Evolutionary conservation across 2,113 vertebrate genomes (phyloP), one percentile per base, ranked within the genome.

Genomic region (Potamarius usumacintae): DNA sequence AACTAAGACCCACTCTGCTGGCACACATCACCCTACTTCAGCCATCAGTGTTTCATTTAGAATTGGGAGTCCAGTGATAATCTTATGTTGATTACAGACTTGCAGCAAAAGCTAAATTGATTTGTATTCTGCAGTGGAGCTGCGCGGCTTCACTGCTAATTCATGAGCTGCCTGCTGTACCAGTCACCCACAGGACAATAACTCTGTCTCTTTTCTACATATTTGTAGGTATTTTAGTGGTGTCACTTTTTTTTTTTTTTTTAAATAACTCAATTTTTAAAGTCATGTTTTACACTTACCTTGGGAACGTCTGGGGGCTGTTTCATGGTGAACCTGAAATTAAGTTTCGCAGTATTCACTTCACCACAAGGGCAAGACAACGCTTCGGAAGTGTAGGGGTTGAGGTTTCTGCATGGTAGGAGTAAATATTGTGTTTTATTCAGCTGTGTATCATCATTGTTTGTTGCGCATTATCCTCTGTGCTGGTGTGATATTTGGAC

Each of bases 91-190:
- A 83, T 87, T 83, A 72, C 27, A 83, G 80, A 87, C 60, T 42
- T 88, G 89, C 85, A 77, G 65, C 50, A 30, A 71, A 83, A 7
- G 48, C 50, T 30, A 55, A 82, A 90, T 89, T 85, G 87, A 90
- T 90, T 88, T 88, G 87, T 85, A 88, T 90, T 90, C 85, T 22
- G 42, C 85, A 48, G 87, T 15, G 62, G 65, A 58, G 30, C 74
- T n/a, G 15, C 6, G 22, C 83, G 63, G 80, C 77, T 14, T 82
- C 58, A 25, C 58, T 50, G 81, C 6, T 27, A 53, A 82, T 52
- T 55, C 81, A 58, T 78, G 71, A 87, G 80, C 80, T 63, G 80
- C 86, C 77, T 67, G 71, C 50, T 27, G 27, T 25, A 63, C 67
- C 55, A 20, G 17, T 62, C 48, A 48, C 25, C 82, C 10, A 25